Conservation (phyloP, 2,113 vertebrate genomes). For the Cairina moschata region DNA sequence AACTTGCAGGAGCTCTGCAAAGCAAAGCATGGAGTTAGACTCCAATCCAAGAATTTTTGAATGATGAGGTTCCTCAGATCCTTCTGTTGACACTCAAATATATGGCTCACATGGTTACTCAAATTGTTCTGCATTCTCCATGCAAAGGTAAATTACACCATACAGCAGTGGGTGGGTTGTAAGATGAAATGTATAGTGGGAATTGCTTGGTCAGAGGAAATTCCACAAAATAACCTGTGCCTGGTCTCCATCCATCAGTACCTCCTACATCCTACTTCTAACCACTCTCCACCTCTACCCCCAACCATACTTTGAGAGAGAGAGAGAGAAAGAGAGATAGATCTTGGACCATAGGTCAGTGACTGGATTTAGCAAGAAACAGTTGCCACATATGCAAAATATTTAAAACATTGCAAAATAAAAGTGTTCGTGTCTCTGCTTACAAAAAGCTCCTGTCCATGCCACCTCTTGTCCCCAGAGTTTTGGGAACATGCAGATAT, state of each 20-base stretch:
- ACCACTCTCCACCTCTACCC: background rate
- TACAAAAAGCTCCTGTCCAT: rapidly evolving
- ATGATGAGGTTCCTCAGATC: background rate
- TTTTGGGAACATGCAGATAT: background rate
- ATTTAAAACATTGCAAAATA: background rate
- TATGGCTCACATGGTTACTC: background rate
- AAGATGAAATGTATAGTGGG: background rate
- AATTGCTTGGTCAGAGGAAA: background rate
- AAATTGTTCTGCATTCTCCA: background rate
- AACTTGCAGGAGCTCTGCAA: background rate
- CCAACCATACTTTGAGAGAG: background rate
- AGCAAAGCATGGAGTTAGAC: background rate
- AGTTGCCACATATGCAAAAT: background rate
- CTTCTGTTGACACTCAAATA: background rate
- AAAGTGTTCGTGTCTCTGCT: background rate
- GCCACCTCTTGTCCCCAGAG: background rate
- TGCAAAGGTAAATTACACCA: background rate
- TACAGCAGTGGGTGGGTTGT: background rate
- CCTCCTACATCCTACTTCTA: background rate
- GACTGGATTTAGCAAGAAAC: background rate
- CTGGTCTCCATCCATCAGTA: background rate
- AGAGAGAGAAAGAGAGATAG: too few species aligned
- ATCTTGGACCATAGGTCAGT: background rate
- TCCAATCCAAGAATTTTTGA: background rate
- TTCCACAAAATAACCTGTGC: background rate